Base-by-base conservation (phyloP, 2,797 vertebrate genomes). In the Apogon hyalosoma region DNA sequence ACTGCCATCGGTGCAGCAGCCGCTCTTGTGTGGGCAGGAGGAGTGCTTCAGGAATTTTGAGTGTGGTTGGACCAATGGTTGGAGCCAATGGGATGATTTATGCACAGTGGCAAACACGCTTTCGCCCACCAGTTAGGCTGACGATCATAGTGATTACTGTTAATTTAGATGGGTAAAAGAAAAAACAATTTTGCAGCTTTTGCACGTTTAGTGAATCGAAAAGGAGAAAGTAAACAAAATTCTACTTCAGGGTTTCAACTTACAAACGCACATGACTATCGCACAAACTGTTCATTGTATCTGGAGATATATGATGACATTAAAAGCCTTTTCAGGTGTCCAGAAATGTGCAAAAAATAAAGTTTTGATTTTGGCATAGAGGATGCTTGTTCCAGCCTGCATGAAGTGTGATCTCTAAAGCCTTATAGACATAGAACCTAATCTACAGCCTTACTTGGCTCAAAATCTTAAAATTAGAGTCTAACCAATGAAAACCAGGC, bases 11-110 rank as follows among this genome's bases (percentile, higher is more conserved):
- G 45, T 52, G 55, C 72, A 51, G 87, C 83, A 79, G 77, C 62
- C 66, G 77, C 81, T 87, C 82, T 84, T 76, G 81, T 86, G 87
- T 84, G 87, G 86, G 85, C 83, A 82, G 80, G 73, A 88, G 70
- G 75, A 84, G 79, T 50, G 80, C 76, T 71, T 45, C 74, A 86
- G 89, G 87, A 90, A 91, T 90, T 79, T 18, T 47, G 69, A 75
- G 71, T 83, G 85, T 41, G 88, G 91, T 88, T n/a, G 74, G 58
- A 87, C 79, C 78, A 65, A 85, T 81, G 79, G 84, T 67, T 55
- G 39, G 73, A 79, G 80, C 82, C 83, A 79, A 55, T 66, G 42
- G 41, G 70, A 83, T 86, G 89, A 89, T 90, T 88, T 84, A 83
- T 87, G 79, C 67, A 62, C 75, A 69, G 79, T 59, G 60, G 78